These are phyloP conservation scores for Spheniscus humboldti DNA, from an alignment of 2,797 vertebrate species.

Conservation along the genomic window DNA sequence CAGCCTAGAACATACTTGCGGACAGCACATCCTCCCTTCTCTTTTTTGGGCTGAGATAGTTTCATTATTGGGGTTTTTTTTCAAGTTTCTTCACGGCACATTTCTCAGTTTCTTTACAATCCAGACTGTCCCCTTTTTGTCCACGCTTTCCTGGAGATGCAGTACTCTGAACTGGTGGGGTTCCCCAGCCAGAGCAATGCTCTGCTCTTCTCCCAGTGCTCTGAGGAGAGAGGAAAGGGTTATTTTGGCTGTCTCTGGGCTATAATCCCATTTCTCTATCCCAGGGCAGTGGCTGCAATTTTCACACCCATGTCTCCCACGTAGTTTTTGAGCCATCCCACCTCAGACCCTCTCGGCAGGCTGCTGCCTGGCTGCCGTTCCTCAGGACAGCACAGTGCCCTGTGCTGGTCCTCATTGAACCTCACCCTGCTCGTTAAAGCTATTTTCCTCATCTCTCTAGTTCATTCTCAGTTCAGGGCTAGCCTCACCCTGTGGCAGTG, in stretches of 20 bases:
- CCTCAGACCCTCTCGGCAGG: neutral
- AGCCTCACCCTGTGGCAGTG: neutral
- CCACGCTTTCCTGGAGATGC: neutral
- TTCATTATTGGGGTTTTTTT: neutral
- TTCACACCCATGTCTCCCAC: rapidly evolving
- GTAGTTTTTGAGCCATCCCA: no score
- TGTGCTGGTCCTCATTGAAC: neutral
- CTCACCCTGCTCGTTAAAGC: neutral
- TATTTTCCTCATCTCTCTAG: neutral
- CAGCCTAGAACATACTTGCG: neutral
- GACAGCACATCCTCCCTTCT: neutral
- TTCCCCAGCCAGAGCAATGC: neutral
- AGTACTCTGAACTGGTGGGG: neutral
- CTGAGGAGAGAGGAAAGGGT: neutral
- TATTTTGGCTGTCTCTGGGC: neutral
- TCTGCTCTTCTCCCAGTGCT: neutral
- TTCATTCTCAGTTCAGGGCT: neutral
- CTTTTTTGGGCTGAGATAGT: neutral
- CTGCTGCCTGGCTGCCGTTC: neutral
- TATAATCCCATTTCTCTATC: neutral
- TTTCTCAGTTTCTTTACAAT: neutral
- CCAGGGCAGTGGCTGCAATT: neutral
- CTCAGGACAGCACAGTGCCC: neutral
- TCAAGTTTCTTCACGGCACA: neutral
- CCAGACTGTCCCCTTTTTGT: neutral